Evolutionary conservation across 1,140 invertebrate genomes (phyloP).

Genomic region (Plutomurus gul): DNA sequence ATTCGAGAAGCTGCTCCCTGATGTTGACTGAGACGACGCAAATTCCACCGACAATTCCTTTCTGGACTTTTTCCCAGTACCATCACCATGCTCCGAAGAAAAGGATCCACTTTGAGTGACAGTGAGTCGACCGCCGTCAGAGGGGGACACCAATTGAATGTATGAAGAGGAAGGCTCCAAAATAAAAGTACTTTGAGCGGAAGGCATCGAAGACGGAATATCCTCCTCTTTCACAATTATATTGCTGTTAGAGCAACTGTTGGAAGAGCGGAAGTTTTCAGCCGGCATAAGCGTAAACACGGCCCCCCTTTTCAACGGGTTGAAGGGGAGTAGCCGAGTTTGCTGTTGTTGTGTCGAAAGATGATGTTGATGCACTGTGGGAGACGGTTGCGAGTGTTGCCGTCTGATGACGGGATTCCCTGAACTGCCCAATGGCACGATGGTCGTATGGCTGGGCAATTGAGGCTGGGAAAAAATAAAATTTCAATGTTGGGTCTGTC

Average conservation of each 20-base stretch:
- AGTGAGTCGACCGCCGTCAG: not conserved
- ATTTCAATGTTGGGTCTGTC: not conserved
- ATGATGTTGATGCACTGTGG: too few species aligned
- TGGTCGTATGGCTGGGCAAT: slow-evolving; percentile 61
- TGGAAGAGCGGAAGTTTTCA: not conserved
- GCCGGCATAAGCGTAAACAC: not conserved
- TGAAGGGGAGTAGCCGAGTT: not conserved
- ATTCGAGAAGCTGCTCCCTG: slow-evolving; percentile 13
- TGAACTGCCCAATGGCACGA: not conserved
- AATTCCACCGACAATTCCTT: not conserved
- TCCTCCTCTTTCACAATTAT: slow-evolving; percentile 29
- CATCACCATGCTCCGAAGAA: not conserved
- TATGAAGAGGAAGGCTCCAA: not conserved
- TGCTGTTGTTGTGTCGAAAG: not conserved
- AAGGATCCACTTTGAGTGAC: not conserved
- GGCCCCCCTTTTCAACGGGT: not conserved
- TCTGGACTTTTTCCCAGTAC: not conserved
- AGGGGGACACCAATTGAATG: not conserved
- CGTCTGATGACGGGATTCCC: slow-evolving; percentile 57
- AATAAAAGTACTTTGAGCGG: slow-evolving; percentile 24
- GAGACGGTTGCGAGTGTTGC: slow-evolving; percentile 62
- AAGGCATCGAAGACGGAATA: not conserved
- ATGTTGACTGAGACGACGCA: not conserved
- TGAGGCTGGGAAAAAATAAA: slow-evolving; percentile 61
- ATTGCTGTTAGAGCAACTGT: not conserved